phyloP scores from a whole-genome alignment of 2,888 invertebrate species.

The Monopis laevigella region DNA sequence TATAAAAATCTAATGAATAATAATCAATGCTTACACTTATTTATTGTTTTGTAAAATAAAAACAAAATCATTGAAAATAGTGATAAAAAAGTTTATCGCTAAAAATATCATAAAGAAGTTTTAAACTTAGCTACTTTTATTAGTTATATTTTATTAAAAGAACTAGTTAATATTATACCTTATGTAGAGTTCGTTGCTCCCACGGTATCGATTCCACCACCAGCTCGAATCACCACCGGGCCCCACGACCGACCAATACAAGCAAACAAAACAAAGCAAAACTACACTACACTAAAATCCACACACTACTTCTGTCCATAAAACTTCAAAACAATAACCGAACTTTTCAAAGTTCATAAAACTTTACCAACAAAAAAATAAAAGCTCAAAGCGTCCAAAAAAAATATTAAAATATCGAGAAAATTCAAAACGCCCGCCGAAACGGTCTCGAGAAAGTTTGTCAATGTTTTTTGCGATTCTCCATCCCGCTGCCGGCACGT shows the following conservation, averaged over 20 bases:
- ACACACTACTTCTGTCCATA: no score
- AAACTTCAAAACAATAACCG: no score
- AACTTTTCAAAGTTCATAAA: slow-evolving; percentile 20
- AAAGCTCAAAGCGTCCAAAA: slow-evolving; percentile 17
- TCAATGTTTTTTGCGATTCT: slow-evolving; percentile 30
- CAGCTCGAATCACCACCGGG: slow-evolving; percentile 38
- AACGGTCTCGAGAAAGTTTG: slow-evolving; percentile 6
- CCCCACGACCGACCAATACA: slow-evolving; percentile 33
- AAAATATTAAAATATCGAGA: slow-evolving; percentile 1
- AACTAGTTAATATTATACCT: no score
- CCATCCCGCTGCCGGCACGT: slow-evolving; percentile 43
- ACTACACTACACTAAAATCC: slow-evolving; percentile 30
- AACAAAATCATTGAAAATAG: no score
- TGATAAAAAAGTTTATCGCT: no score
- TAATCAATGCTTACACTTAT: no score
- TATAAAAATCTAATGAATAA: no score
- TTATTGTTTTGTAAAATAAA: no score
- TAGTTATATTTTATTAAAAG: no score
- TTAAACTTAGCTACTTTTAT: no score
- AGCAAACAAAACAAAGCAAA: slow-evolving; percentile 53
- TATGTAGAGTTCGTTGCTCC: slow-evolving; percentile 52
- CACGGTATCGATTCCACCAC: slow-evolving; percentile 60
- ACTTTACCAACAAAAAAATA: slow-evolving; percentile 38
- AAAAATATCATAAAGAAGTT: no score
- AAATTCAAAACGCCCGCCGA: slow-evolving; percentile 1